phyloP scores from a whole-genome alignment of 2,888 invertebrate species.

The Sarcophaga carnaria region DNA sequence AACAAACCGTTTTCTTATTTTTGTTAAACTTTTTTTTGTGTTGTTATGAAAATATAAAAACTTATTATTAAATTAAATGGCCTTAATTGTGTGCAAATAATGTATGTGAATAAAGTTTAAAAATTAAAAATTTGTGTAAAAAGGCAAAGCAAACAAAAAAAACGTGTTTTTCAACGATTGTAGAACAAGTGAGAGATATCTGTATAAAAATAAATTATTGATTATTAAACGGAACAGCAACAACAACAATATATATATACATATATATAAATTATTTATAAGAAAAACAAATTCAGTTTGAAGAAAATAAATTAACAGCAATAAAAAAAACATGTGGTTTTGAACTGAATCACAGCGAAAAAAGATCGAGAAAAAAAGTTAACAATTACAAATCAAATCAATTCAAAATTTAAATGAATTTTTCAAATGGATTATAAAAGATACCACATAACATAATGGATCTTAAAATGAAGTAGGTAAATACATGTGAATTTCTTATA shows the following conservation, averaged over 20 bases:
- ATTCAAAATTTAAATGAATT: not conserved
- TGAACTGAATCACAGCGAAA: slow-evolving; percentile 34
- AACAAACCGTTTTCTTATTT: slow-evolving; percentile 27
- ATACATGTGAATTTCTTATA: slow-evolving; percentile 11
- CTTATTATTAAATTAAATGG: no score
- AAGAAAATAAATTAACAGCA: slow-evolving; percentile 32
- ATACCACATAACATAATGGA: slow-evolving; percentile 40
- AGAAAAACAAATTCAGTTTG: slow-evolving; percentile 6
- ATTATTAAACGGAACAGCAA: slow-evolving; percentile 38
- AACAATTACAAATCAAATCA: slow-evolving; percentile 20
- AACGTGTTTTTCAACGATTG: slow-evolving; percentile 63
- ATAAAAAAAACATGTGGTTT: slow-evolving; percentile 63
- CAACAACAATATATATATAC: slow-evolving; percentile 6
- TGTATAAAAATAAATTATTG: slow-evolving; percentile 48
- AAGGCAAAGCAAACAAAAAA: slow-evolving; percentile 36
- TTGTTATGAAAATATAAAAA: not conserved
- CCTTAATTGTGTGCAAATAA: slow-evolving; percentile 21
- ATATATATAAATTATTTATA: not conserved
- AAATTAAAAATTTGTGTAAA: slow-evolving; percentile 30
- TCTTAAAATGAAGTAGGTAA: slow-evolving; percentile 64
- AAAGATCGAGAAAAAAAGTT: slow-evolving; percentile 36
- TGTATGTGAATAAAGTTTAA: slow-evolving; percentile 6
- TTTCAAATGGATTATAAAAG: not conserved
- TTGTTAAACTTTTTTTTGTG: slow-evolving; percentile 25
- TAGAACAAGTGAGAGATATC: slow-evolving; percentile 47